Conservation (phyloP, 2,113 vertebrate species). For the Thermophis baileyi region DNA sequence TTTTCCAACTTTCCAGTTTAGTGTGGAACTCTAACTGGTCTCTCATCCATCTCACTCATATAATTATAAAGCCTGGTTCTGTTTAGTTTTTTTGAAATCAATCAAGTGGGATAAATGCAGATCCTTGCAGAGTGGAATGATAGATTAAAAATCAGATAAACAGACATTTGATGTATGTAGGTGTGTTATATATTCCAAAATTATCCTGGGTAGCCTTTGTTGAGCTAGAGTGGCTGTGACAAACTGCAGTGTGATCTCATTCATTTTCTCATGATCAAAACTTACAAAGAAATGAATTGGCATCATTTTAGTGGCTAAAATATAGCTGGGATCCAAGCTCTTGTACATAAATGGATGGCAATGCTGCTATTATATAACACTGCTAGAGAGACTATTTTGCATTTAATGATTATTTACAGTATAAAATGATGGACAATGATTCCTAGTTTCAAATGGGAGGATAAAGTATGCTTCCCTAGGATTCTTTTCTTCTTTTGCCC, state of each 20-base stretch:
- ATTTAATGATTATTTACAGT: constrained; percentile 34
- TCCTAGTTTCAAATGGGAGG: constrained; percentile 6
- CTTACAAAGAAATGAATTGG: not conserved
- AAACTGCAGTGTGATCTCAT: not conserved
- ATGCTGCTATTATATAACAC: not conserved
- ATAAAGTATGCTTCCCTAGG: not conserved
- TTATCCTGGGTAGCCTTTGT: not conserved
- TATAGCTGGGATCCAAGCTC: not conserved
- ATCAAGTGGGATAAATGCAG: not conserved
- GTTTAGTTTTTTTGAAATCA: not conserved
- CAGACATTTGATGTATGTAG: not conserved
- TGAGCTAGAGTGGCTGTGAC: not conserved
- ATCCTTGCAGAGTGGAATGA: not conserved
- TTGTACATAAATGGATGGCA: not conserved
- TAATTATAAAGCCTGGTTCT: not conserved
- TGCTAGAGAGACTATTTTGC: constrained; percentile 5
- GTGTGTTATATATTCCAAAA: not conserved
- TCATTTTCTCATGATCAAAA: not conserved
- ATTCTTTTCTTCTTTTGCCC: constrained; percentile 10
- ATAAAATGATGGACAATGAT: constrained; percentile 21
- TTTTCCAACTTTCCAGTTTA: not conserved
- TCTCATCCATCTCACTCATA: not conserved
- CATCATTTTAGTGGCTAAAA: not conserved
- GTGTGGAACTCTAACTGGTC: not conserved
- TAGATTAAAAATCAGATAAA: not conserved